Evolutionary conservation across 1,140 invertebrate genomes (phyloP), one percentile per base, ranked within the genome.

Genomic region (Psix sp.): DNA sequence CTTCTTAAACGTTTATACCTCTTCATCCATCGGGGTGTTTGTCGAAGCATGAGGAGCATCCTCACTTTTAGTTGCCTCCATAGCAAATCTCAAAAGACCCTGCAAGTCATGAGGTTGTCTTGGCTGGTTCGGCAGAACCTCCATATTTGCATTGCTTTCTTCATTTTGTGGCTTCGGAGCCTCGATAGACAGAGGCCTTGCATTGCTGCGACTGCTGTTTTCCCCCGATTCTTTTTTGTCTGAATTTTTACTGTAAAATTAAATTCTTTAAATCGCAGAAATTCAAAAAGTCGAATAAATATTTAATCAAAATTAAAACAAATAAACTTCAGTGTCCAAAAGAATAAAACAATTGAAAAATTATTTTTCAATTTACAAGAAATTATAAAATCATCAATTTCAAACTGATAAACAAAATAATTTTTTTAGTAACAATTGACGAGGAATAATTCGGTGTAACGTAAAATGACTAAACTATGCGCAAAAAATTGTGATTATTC

Each of bases 71-170:
- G 89, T 89, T 5, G 90, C 90, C 76, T 92, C 90, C 87, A 92
- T 89, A 3, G 90, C 89, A 84, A 90, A 92, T 59, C 89, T 85
- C 1, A 93, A 81, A 1, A 93, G 77, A 20, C 91, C 91, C 86
- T 92, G 88, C 15, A 89, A 78, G 78, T 84, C 83, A 20, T 77
- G 74, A 13, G 86, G 84, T 57, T 86, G 86, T 11, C 82, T 82
- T 14, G 87, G 86, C 74, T 88, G 86, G 62, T 83, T 81, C 1
- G 80, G 57, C 1, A 80, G 5, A 0, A 70, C 10, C 66, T 79
- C 57, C 0, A 18, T 6, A 18, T 43, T 54, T 10, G 75, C 14
- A 17, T 13, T 26, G 16, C 77, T 76, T n/a, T 45, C 13, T 11
- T 60, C 66, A 51, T 54, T 73, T 14, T 57, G 57, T 13, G 31